Evolutionary conservation across 2,888 invertebrate species (phyloP), one percentile per base, ranked within the genome.

Genomic region (Allolobophora icterica): DNA sequence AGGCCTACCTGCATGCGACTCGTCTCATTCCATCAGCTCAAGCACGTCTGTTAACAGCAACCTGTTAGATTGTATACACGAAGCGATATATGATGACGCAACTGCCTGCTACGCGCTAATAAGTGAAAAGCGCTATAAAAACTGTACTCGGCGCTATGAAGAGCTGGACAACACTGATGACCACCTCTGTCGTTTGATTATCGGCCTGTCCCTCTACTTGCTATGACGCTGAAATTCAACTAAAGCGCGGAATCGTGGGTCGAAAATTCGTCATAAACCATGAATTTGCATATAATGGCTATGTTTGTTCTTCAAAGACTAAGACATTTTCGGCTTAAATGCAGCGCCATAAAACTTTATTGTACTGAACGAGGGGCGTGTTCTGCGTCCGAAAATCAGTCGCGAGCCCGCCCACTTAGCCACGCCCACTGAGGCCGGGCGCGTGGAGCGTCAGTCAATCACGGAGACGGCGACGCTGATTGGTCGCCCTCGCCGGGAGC

Each of bases 241-340:
- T 6, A 71, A 71, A 71, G 71, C 71, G 30, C n/a, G 30, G 71
- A 71, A 71, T 71, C 71, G 71, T 71, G n/a, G 71, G 71, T n/a
- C 30, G 71, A 71, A 71, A 71, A 71, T 71, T 71, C 71, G 71
- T 71, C 30, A 71, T 71, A 71, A 71, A 71, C 71, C n/a, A 11
- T 71, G 71, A 71, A 71, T 71, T 71, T 71, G 71, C 71, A 71
- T 71, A 71, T 71, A 71, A 71, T 71, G 71, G 71, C 8, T n/a
- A 24, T 52, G 71, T 71, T 71, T 71, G 71, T 71, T 71, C 71
- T 71, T n/a, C 30, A 71, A 71, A 71, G 71, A 30, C 30, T 71
- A n/a, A 71, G 71, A 71, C 30, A 71, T 71, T n/a, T 71, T 71
- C 71, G 30, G 71, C 71, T 71, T 71, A 5, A n/a, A 1, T n/a